Evolutionary conservation across 1,140 invertebrate species (phyloP).

Genomic region (Lycorma delicatula): DNA sequence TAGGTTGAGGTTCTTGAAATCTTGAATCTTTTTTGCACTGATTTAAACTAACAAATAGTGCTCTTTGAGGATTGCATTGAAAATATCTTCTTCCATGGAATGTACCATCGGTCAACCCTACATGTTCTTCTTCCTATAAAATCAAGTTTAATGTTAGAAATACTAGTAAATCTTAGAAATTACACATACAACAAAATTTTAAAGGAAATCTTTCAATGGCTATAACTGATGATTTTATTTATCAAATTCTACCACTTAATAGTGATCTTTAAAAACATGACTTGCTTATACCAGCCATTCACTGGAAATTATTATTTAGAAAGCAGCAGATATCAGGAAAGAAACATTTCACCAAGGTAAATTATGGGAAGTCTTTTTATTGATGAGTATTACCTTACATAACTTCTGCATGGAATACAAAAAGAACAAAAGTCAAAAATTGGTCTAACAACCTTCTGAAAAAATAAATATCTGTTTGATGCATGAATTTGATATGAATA

Average conservation of each 20-base stretch:
- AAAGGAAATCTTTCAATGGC: not conserved
- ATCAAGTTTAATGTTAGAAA: slow-evolving; percentile 1
- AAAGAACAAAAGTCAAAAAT: no score
- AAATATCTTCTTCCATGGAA: slow-evolving; percentile 64
- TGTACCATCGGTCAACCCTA: slow-evolving; percentile 62
- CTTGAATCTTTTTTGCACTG: slow-evolving; percentile 68
- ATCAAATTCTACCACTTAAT: not conserved
- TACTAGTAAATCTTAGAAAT: not conserved
- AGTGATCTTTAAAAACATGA: not conserved
- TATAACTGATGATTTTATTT: not conserved
- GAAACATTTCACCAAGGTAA: no score
- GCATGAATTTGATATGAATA: no score
- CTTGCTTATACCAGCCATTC: not conserved
- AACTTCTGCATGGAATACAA: no score
- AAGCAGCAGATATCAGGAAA: no score
- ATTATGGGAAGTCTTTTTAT: no score
- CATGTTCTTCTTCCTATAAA: slow-evolving; percentile 58
- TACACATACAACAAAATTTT: not conserved
- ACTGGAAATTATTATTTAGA: no score
- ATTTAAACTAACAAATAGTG: slow-evolving; percentile 65
- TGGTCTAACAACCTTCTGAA: no score
- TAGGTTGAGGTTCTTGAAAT: slow-evolving; percentile 50
- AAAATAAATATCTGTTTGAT: no score
- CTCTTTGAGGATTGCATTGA: slow-evolving; percentile 57
- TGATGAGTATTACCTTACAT: no score